Percentiles rank a stretch among this genome's conserved stretches.
phyloP scores from a whole-genome alignment of 2,113 vertebrate species.

The Phylloscopus trochiloides region DNA sequence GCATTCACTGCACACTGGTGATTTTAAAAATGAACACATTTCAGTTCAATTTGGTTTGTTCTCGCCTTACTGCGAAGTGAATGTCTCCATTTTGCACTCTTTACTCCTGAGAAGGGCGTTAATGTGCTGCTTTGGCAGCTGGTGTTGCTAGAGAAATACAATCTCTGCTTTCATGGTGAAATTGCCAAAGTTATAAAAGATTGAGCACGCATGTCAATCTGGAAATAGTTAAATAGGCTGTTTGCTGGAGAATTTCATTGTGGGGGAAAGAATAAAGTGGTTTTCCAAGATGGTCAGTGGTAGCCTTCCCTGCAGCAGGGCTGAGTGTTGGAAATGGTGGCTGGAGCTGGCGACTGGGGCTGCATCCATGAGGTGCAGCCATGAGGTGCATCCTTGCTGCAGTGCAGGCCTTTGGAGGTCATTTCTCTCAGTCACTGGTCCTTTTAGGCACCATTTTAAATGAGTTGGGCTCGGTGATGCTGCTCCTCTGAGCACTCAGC shows the following conservation, averaged over 20 bases:
- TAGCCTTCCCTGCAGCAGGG: not conserved
- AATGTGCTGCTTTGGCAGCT: constrained; percentile 9
- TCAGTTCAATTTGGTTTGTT: not conserved
- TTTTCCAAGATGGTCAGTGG: not conserved
- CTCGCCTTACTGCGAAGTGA: not conserved
- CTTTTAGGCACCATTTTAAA: not conserved
- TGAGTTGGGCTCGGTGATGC: accelerated
- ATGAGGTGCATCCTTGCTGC: not conserved
- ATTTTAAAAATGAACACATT: not conserved
- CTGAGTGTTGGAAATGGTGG: no score
- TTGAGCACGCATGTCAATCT: not conserved
- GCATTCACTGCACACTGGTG: not conserved
- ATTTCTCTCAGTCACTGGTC: accelerated
- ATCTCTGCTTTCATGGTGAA: constrained; percentile 21
- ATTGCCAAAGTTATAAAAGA: constrained; percentile 5
- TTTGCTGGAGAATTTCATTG: not conserved
- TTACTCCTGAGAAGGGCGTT: not conserved
- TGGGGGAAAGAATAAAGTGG: not conserved
- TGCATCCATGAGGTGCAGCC: not conserved
- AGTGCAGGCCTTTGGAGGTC: not conserved
- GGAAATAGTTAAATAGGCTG: not conserved
- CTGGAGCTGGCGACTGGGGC: accelerated
- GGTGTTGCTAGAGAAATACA: constrained; percentile 2
- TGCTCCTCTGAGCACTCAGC: not conserved
- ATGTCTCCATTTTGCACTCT: not conserved